Conservation (phyloP, 2,888 invertebrate species). For the Hermodice carunculata region DNA sequence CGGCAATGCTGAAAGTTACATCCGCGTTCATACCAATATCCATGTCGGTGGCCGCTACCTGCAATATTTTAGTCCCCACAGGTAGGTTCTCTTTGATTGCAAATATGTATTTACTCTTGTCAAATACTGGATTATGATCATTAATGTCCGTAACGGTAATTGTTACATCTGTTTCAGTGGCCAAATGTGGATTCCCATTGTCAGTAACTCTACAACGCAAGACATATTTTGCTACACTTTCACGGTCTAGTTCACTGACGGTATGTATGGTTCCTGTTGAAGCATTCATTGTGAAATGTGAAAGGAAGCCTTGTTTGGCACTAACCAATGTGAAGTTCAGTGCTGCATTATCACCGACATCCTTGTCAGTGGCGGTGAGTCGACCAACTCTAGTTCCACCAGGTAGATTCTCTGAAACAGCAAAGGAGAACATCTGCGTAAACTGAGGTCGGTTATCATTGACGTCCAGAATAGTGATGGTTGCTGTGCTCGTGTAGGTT, state of each 20-base stretch:
- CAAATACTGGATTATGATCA: conserved; percentile 48
- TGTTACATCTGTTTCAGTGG: conserved; percentile 4
- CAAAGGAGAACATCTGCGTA: conserved; percentile 42
- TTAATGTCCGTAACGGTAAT: conserved; percentile 20
- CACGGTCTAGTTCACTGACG: not conserved
- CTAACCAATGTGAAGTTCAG: not conserved
- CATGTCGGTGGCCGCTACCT: conserved; percentile 47
- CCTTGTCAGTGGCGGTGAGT: conserved; percentile 49
- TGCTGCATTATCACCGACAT: conserved; percentile 42
- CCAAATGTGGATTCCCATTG: conserved; percentile 43
- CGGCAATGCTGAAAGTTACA: not conserved
- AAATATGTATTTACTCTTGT: conserved; percentile 35
- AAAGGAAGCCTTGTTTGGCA: no score
- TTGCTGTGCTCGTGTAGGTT: no score
- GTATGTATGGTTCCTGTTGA: no score
- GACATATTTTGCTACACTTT: not conserved
- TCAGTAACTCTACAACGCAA: not conserved
- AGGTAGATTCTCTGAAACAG: conserved; percentile 44
- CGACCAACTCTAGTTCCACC: conserved; percentile 37
- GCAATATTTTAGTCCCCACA: conserved; percentile 42
- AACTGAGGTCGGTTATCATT: conserved; percentile 56
- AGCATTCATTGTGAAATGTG: no score
- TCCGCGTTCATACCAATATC: conserved; percentile 8
- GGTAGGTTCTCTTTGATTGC: conserved; percentile 40
- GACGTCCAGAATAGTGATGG: conserved; percentile 46